Percentiles rank a stretch among this genome's conserved stretches.
phyloP scores from a whole-genome alignment of 2,797 vertebrate genomes.

The Molothrus ater region DNA sequence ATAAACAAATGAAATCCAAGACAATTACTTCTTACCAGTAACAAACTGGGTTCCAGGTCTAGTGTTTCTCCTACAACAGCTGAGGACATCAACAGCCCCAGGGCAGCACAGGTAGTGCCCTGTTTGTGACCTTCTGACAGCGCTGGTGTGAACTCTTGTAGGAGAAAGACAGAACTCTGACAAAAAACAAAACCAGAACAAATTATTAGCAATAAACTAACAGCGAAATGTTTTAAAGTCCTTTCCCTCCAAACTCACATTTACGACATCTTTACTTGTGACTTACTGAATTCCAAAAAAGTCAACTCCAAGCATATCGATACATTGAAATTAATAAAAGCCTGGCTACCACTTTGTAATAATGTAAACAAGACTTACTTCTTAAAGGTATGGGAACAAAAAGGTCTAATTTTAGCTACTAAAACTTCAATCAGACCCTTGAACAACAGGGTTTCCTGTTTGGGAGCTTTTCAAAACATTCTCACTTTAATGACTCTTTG shows the following conservation, averaged over 20 bases:
- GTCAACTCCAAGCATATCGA: background rate
- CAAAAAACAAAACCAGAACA: background rate
- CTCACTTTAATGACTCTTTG: slow-evolving; percentile 44
- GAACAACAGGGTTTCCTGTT: slow-evolving; percentile 64
- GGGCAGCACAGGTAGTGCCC: slow-evolving; percentile 46
- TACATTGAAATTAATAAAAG: background rate
- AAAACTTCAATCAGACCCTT: slow-evolving; percentile 50
- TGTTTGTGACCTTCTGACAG: background rate
- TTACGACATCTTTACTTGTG: background rate
- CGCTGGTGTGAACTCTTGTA: background rate
- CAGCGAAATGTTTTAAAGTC: background rate
- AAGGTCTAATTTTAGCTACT: slow-evolving; percentile 39
- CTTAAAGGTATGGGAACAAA: background rate
- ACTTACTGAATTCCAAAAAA: background rate
- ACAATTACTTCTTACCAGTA: slow-evolving; percentile 46
- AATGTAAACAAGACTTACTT: background rate
- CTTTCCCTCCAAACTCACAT: background rate
- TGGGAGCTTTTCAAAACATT: slow-evolving; percentile 60
- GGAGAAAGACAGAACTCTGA: background rate
- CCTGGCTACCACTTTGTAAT: background rate
- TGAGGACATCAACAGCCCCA: slow-evolving; percentile 67
- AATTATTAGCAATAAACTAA: background rate
- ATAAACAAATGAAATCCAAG: background rate
- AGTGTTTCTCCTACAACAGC: slow-evolving; percentile 49
- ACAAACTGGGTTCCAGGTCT: slow-evolving; percentile 66